A percentile compares a stretch with the other conserved stretches of the same genome.
Evolutionary conservation across 2,113 vertebrate species (phyloP).

Genomic region (Mohoua ochrocephala): DNA sequence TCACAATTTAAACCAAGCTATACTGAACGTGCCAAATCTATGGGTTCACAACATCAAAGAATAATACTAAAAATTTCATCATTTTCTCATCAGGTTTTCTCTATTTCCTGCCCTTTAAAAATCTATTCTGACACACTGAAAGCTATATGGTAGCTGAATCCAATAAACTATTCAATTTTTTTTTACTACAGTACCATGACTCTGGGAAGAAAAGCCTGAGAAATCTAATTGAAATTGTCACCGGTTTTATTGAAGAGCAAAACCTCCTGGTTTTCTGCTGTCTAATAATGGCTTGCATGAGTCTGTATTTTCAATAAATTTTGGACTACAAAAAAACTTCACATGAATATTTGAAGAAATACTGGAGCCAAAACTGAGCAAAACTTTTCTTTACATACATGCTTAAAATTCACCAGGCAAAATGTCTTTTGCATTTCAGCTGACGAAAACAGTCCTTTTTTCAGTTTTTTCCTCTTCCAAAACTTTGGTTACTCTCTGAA

Average conservation of each 20-base stretch:
- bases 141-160: not conserved
- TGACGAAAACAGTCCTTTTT: not conserved
- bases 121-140: not conserved
- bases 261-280: not conserved
- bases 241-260: not conserved
- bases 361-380: not conserved
- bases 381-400: not conserved
- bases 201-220: not conserved
- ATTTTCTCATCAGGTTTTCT: not conserved
- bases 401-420: not conserved
- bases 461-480: not conserved
- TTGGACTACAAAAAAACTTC: not conserved
- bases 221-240: constrained; percentile 27
- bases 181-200: not conserved
- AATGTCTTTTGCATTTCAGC: not conserved
- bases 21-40: not conserved
- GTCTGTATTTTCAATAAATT: not conserved
- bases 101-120: not conserved
- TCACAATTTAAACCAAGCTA: not conserved
- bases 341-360: not conserved
- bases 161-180: not conserved
- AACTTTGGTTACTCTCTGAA: not conserved
- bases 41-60: not conserved
- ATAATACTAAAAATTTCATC: not conserved
- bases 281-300: not conserved